Conservation (phyloP, 2,888 invertebrate genomes). For the Stenodema calcarata region DNA sequence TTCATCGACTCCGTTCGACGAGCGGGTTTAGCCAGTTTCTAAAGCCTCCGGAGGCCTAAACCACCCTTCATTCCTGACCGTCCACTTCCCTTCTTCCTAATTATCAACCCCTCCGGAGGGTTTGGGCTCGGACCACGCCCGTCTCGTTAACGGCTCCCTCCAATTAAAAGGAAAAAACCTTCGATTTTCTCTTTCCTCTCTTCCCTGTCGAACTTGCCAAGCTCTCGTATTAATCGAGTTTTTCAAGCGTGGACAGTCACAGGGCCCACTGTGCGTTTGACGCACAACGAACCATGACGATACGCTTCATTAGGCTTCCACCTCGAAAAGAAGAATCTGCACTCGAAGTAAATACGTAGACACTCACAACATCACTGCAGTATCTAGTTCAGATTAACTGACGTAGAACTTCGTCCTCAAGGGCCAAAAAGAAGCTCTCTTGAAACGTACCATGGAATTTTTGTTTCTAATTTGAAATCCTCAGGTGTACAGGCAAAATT, state of each 20-base stretch:
- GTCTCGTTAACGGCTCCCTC: constrained; percentile 2
- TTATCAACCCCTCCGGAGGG: background rate
- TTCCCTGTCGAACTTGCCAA: background rate
- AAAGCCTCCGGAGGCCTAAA: background rate
- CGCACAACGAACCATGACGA: background rate
- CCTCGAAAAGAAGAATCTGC: too few relatives aligned
- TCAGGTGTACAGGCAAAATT: too few relatives aligned
- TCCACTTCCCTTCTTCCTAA: background rate
- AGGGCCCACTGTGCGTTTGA: background rate
- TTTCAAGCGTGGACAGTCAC: background rate
- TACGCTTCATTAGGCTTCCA: background rate
- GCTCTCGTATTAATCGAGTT: background rate
- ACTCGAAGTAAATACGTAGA: too few relatives aligned
- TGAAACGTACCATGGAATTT: too few relatives aligned
- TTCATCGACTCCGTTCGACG: background rate
- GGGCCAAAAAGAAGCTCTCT: too few relatives aligned
- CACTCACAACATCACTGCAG: too few relatives aligned
- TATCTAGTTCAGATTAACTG: too few relatives aligned
- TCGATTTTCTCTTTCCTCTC: background rate
- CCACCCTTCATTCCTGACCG: background rate
- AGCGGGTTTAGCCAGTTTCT: background rate
- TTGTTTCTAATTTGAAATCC: too few relatives aligned
- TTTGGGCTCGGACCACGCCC: background rate
- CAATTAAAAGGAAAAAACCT: background rate
- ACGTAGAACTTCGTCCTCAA: too few relatives aligned